Percentiles rank a stretch among this genome's conserved stretches.
Evolutionary conservation across 1,140 invertebrate species (phyloP).

Genomic region (Lordiphosa mommai): DNA sequence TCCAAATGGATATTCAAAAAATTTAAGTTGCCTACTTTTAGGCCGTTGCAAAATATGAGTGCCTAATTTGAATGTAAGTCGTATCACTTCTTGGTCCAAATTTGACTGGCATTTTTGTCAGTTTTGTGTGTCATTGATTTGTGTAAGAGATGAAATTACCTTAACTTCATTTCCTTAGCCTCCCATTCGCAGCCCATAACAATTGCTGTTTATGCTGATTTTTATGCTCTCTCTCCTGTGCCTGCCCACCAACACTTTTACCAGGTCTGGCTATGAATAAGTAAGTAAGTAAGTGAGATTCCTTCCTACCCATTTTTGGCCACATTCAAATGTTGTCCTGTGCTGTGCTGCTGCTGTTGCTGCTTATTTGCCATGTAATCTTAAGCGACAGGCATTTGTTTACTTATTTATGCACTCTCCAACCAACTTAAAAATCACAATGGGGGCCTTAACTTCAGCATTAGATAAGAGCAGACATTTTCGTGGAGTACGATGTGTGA

Average conservation of each 20-base stretch:
- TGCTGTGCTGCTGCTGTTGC: constrained; percentile 13
- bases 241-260: constrained; percentile 18
- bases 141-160: constrained; percentile 8
- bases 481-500: constrained; percentile 13
- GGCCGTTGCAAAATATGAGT: no score
- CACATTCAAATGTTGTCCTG: constrained; percentile 71
- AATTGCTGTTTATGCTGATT: constrained; percentile 76
- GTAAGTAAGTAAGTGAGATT: constrained; percentile 60
- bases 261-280: constrained; percentile 73
- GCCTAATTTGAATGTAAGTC: no score
- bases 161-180: constrained; percentile 8
- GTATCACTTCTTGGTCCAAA: background rate
- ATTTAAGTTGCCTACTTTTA: no score
- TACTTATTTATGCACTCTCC: constrained; percentile 74
- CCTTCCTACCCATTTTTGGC: constrained; percentile 7
- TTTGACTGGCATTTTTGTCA: constrained; percentile 13
- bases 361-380: constrained; percentile 75
- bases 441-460: constrained; percentile 67
- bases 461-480: constrained; percentile 52
- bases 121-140: constrained; percentile 38
- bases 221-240: constrained; percentile 55
- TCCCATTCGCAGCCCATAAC: constrained; percentile 70
- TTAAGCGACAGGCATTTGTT: constrained; percentile 77
- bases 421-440: constrained; percentile 75
- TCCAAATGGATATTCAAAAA: no score